Conservation (phyloP, 2,797 vertebrate species). For the Adelosebastes latens region DNA sequence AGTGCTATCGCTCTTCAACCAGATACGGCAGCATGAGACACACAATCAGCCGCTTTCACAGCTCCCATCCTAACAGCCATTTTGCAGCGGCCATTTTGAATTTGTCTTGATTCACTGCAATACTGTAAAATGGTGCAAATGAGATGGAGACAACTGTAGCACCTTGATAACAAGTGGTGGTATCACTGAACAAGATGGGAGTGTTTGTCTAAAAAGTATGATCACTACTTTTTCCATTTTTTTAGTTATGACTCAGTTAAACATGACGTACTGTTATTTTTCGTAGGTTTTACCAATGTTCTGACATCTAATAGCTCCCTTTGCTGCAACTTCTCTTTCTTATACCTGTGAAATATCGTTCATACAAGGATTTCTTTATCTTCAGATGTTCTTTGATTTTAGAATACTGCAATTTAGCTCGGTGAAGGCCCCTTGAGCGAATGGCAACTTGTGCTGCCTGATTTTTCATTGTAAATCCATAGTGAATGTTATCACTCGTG, state of each 20-base stretch:
- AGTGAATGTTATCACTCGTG: background rate
- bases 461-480: background rate
- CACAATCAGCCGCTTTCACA: constrained; percentile 31
- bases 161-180: background rate
- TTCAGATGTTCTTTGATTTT: background rate
- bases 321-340: background rate
- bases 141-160: background rate
- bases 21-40: constrained; percentile 46
- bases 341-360: too few relatives aligned
- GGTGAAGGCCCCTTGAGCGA: background rate
- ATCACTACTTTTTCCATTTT: background rate
- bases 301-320: background rate
- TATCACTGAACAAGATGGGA: background rate
- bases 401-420: background rate
- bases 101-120: constrained; percentile 34
- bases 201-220: background rate
- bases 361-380: background rate
- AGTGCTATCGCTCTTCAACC: constrained; percentile 54
- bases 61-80: constrained; percentile 14
- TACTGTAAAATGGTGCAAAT: constrained; percentile 2
- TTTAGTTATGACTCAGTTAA: background rate
- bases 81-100: constrained; percentile 75
- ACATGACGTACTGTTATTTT: background rate
- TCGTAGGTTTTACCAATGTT: background rate
- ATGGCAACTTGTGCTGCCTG: background rate